A percentile compares a stretch with the other conserved stretches of the same genome.
phyloP scores from a whole-genome alignment of 2,888 invertebrate genomes.

The Saturnia japonica region DNA sequence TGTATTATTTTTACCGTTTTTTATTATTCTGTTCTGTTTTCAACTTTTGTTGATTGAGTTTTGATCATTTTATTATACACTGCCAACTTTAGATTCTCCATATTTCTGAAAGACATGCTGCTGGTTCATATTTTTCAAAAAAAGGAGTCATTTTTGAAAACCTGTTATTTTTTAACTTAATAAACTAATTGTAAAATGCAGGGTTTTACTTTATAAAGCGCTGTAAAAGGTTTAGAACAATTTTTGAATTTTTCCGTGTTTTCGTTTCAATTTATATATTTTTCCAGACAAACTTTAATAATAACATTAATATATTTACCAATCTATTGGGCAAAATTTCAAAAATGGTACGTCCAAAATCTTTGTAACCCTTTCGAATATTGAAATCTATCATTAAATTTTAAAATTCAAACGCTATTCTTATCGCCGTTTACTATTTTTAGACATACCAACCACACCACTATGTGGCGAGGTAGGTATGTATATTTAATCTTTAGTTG shows the following conservation, averaged over 20 bases:
- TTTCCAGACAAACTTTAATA: neutral
- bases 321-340: neutral
- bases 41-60: neutral
- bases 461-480: slow-evolving; percentile 4
- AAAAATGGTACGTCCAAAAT: neutral
- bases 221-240: too few species aligned
- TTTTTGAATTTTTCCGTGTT: too few species aligned
- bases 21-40: neutral
- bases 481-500: slow-evolving; percentile 3
- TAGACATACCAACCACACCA: neutral
- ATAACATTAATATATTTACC: neutral
- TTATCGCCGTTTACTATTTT: slow-evolving; percentile 5
- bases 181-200: too few species aligned
- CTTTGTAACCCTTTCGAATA: neutral
- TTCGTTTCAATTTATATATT: too few species aligned
- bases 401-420: neutral
- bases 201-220: too few species aligned
- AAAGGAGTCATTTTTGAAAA: too few species aligned
- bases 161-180: too few species aligned
- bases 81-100: neutral
- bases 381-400: neutral
- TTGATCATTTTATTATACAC: too few species aligned
- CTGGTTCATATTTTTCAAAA: too few species aligned
- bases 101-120: too few species aligned
- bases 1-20: neutral